These are phyloP conservation scores for Aphelinus certus DNA, from an alignment of 1,140 invertebrate genomes.

Conservation along the genomic window DNA sequence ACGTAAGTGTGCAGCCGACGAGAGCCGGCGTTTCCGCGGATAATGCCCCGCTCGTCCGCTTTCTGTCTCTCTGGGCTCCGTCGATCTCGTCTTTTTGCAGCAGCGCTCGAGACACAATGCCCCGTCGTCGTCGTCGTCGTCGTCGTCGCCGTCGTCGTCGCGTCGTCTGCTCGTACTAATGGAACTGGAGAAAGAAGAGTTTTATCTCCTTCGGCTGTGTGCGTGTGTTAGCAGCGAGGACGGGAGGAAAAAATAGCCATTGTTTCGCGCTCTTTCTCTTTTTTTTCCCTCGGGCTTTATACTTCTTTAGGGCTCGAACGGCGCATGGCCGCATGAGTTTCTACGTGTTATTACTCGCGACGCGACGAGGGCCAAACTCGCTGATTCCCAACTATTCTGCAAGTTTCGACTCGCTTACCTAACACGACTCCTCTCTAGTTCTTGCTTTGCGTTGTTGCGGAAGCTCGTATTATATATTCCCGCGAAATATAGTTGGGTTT, in stretches of 20 bases:
- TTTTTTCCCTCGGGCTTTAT: not conserved
- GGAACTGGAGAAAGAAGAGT: not conserved
- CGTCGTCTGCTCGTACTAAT: not conserved
- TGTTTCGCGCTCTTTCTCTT: not conserved
- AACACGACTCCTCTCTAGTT: too few relatives aligned
- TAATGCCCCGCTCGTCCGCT: constrained; percentile 3
- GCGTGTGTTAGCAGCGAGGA: not conserved
- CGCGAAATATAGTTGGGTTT: too few relatives aligned
- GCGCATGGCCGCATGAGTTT: too few relatives aligned
- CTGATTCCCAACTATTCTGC: too few relatives aligned
- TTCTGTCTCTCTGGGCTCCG: not conserved
- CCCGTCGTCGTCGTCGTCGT: not conserved
- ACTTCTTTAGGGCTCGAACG: too few relatives aligned
- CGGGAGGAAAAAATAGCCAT: constrained; percentile 7
- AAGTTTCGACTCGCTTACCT: too few relatives aligned
- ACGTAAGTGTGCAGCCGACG: not conserved
- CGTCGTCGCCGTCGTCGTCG: not conserved
- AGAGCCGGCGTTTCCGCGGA: constrained; percentile 14
- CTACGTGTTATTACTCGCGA: too few relatives aligned
- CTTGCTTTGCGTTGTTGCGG: too few relatives aligned
- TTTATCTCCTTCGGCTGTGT: constrained; percentile 17
- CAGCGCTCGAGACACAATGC: too few relatives aligned
- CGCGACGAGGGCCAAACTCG: too few relatives aligned
- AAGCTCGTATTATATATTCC: too few relatives aligned
- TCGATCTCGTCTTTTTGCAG: too few relatives aligned